Evolutionary conservation across 2,113 vertebrate species (phyloP).

Genomic region (Polypterus senegalus): DNA sequence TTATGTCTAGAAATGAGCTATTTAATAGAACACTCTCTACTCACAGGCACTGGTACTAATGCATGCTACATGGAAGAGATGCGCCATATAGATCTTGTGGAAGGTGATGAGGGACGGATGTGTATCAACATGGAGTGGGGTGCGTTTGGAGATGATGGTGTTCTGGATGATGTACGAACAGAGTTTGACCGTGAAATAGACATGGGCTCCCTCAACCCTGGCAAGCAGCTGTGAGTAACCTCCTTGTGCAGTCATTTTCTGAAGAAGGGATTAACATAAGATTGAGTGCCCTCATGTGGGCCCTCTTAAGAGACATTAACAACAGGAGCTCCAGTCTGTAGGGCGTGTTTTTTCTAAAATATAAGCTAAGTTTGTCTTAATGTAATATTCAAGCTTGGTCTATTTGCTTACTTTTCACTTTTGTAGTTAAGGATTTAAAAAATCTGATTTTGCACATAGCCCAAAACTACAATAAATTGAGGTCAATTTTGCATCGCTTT

Average conservation of each 20-base stretch:
- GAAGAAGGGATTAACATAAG: neutral
- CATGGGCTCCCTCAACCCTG: constrained; percentile 83
- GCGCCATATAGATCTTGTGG: constrained; percentile 78
- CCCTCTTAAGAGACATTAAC: neutral
- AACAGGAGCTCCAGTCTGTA: neutral
- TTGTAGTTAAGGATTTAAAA: too few relatives aligned
- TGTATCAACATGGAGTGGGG: constrained; percentile 97
- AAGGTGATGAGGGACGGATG: constrained; percentile 89
- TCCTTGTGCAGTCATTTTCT: neutral
- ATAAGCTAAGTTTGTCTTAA: too few relatives aligned
- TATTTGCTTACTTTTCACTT: too few relatives aligned
- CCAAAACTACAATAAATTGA: too few relatives aligned
- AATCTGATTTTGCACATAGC: too few relatives aligned
- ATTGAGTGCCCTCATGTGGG: neutral
- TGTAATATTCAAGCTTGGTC: too few relatives aligned
- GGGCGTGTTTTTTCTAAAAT: too few relatives aligned
- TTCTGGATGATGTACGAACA: constrained; percentile 70
- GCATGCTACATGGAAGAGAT: constrained; percentile 98
- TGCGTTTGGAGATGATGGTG: constrained; percentile 78
- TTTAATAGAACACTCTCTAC: too few relatives aligned
- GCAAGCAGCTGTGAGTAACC: constrained; percentile 80
- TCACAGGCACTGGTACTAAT: constrained; percentile 78
- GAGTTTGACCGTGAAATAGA: constrained; percentile 84
- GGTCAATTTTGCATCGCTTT: neutral
- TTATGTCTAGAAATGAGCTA: too few relatives aligned